A percentile compares a stretch with the other conserved stretches of the same genome.
These are phyloP conservation scores for Podarcis lilfordi DNA, from an alignment of 2,797 vertebrate genomes.

Conservation along the genomic window DNA sequence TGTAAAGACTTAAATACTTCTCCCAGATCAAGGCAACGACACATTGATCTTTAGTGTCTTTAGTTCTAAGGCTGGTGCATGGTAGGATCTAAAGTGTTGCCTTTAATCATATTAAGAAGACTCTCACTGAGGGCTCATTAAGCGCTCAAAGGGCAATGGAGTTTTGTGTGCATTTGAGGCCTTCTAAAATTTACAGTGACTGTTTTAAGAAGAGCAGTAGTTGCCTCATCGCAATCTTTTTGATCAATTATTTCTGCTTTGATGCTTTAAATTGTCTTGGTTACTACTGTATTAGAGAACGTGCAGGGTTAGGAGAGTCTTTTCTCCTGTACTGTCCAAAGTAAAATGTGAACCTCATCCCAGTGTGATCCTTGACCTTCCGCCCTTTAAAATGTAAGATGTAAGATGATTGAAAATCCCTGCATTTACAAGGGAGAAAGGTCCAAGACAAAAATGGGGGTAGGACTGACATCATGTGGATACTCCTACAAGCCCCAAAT, in stretches of 20 bases:
- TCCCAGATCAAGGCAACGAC: background rate
- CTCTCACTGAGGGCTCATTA: background rate
- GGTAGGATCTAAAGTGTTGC: background rate
- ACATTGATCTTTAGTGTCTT: slow-evolving; percentile 2
- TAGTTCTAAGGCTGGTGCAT: background rate
- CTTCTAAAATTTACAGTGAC: background rate
- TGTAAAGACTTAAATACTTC: slow-evolving; percentile 3
- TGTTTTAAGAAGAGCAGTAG: background rate
- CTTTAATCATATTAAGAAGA: background rate
- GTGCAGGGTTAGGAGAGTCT: background rate
- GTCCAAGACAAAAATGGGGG: too few relatives aligned
- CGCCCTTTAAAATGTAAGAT: background rate
- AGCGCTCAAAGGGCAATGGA: background rate
- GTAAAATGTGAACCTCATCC: too few relatives aligned
- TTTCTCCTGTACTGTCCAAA: background rate
- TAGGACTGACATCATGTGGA: too few relatives aligned
- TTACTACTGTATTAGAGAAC: background rate
- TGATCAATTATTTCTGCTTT: background rate
- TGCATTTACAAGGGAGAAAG: too few relatives aligned
- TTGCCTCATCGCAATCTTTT: background rate
- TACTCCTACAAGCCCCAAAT: background rate
- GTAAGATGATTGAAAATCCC: too few relatives aligned
- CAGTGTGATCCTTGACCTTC: background rate
- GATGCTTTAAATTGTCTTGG: background rate
- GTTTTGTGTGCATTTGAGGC: background rate